Conservation (phyloP, 2,888 invertebrate genomes). For the Tachina fera region DNA sequence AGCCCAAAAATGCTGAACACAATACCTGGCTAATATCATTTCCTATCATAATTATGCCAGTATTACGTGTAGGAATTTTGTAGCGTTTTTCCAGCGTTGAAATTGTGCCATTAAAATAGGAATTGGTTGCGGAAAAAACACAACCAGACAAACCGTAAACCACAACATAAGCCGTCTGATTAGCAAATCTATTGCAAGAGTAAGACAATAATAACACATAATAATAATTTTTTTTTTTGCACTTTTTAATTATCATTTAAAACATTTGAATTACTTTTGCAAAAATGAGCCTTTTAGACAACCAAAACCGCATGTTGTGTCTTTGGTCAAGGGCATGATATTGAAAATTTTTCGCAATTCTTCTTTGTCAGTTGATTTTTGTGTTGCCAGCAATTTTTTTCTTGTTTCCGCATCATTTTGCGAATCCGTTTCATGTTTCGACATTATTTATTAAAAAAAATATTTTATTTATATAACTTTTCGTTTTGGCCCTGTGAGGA, state of each 20-base stretch:
- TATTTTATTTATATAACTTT: background rate
- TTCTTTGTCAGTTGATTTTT: slow-evolving; percentile 63
- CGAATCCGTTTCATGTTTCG: slow-evolving; percentile 6
- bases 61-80: slow-evolving; percentile 87
- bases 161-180: slow-evolving; percentile 83
- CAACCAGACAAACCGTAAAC: slow-evolving; percentile 88
- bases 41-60: slow-evolving; percentile 88
- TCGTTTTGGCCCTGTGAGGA: background rate
- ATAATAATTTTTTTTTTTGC: slow-evolving; percentile 77
- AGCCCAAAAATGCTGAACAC: slow-evolving; percentile 86
- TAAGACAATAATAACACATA: slow-evolving; percentile 70
- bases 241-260: background rate
- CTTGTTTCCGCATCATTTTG: slow-evolving; percentile 53
- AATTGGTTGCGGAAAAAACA: slow-evolving; percentile 87
- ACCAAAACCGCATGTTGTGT: slow-evolving; percentile 86
- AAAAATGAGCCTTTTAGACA: slow-evolving; percentile 84
- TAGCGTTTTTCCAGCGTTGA: slow-evolving; percentile 89
- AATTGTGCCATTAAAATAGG: slow-evolving; percentile 88
- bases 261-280: slow-evolving; percentile 82
- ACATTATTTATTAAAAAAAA: slow-evolving; percentile 30
- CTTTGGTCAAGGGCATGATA: slow-evolving; percentile 84
- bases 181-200: slow-evolving; percentile 78
- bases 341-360: slow-evolving; percentile 81
- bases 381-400: slow-evolving; percentile 50
- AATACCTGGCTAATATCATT: slow-evolving; percentile 89